Percentiles rank a stretch among this genome's conserved stretches.
phyloP scores from a whole-genome alignment of 1,140 invertebrate genomes.

The Vanessa atalanta region DNA sequence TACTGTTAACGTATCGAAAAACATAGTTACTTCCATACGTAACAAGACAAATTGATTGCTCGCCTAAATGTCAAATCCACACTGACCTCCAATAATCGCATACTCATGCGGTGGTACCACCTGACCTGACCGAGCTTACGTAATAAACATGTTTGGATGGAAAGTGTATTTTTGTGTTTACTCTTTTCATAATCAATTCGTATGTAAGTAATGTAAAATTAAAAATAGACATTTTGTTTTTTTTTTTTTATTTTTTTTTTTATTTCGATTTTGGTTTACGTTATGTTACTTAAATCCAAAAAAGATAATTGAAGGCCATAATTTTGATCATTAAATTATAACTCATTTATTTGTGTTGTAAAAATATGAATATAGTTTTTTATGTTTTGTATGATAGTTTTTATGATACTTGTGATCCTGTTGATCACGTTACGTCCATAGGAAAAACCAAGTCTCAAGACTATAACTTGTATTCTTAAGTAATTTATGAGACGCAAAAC shows the following conservation, averaged over 20 bases:
- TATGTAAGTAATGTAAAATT: too few relatives aligned
- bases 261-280: not conserved
- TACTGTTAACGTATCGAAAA: too few relatives aligned
- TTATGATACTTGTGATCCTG: not conserved
- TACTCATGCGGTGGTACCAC: not conserved
- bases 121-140: conserved; percentile 28
- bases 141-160: conserved; percentile 24
- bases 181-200: conserved; percentile 18
- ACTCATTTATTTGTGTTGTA: too few relatives aligned
- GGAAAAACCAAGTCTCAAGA: not conserved
- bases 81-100: conserved; percentile 6
- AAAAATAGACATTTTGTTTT: too few relatives aligned
- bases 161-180: conserved; percentile 31
- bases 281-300: too few relatives aligned
- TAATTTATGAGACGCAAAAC: conserved; percentile 1
- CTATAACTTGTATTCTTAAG: not conserved
- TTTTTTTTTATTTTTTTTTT: conserved; percentile 8
- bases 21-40: not conserved
- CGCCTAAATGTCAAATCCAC: conserved; percentile 18
- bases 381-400: too few relatives aligned
- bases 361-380: too few relatives aligned
- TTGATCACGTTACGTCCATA: not conserved
- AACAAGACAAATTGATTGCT: conserved; percentile 16
- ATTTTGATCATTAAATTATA: too few relatives aligned
- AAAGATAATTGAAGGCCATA: too few relatives aligned